A percentile compares a stretch with the other conserved stretches of the same genome.
These are phyloP conservation scores for Irena cyanogastra DNA, from an alignment of 2,113 vertebrate species.

Conservation along the genomic window DNA sequence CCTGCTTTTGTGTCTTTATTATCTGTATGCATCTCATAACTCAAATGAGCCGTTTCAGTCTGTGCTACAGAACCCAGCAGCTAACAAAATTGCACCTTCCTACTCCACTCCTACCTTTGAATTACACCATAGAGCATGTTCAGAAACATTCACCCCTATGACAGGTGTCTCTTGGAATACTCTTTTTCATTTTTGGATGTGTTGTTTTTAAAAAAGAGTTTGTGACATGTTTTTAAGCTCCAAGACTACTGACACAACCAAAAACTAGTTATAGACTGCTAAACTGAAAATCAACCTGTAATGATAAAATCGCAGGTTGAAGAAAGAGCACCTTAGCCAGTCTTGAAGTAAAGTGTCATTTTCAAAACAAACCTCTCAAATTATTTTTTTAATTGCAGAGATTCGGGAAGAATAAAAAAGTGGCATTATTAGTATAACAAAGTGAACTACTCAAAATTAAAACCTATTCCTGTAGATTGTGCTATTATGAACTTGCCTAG, in stretches of 20 bases:
- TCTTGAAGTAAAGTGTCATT: neutral
- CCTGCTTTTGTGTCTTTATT: neutral
- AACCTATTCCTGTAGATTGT: rapidly evolving
- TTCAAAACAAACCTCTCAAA: neutral
- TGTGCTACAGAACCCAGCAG: neutral
- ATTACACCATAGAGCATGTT: neutral
- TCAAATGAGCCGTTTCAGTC: neutral
- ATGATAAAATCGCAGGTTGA: neutral
- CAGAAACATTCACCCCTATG: neutral
- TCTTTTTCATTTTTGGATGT: too few relatives aligned
- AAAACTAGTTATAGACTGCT: neutral
- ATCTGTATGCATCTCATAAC: neutral
- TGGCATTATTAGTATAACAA: neutral
- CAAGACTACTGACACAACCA: neutral
- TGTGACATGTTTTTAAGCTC: neutral
- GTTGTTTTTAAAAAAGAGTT: neutral
- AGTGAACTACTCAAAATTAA: neutral
- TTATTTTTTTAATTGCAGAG: neutral
- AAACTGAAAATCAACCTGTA: neutral
- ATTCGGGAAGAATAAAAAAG: neutral
- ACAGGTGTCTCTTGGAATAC: neutral
- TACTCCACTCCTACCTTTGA: neutral
- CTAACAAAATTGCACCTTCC: neutral
- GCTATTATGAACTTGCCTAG: neutral
- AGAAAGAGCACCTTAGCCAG: neutral